phyloP scores from a whole-genome alignment of 2,888 invertebrate species.

The Sipha maydis region DNA sequence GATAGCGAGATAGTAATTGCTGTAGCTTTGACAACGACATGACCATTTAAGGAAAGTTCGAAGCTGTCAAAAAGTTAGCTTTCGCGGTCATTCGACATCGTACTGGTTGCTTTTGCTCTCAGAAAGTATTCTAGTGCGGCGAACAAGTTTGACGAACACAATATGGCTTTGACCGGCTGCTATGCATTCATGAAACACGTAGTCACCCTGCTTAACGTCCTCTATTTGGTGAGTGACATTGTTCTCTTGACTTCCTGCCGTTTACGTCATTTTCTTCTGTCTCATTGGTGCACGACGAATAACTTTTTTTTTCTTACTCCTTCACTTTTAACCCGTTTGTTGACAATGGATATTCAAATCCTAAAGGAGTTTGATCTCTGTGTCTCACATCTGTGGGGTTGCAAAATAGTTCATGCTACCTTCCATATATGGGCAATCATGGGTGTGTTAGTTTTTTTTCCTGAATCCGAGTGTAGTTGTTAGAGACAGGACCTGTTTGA shows the following conservation, averaged over 20 bases:
- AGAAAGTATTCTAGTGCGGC: no score
- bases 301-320: background rate
- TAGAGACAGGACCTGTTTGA: no score
- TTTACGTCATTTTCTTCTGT: no score
- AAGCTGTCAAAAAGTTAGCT: constrained; percentile 38
- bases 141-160: constrained; percentile 58
- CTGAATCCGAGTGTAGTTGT: no score
- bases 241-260: background rate
- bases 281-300: background rate
- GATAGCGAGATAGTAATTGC: background rate
- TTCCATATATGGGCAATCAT: no score
- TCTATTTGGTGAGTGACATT: constrained; percentile 75
- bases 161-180: constrained; percentile 78
- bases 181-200: constrained; percentile 78
- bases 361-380: no score
- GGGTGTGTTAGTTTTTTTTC: no score
- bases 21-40: constrained; percentile 45
- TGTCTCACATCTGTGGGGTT: no score
- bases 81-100: background rate
- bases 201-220: constrained; percentile 77
- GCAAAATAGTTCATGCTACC: no score
- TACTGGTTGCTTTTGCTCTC: no score
- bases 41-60: constrained; percentile 53
- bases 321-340: no score
- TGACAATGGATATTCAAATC: no score